These are phyloP conservation scores for Baronia brevicornis DNA, from an alignment of 2,888 invertebrate species.

Conservation along the genomic window DNA sequence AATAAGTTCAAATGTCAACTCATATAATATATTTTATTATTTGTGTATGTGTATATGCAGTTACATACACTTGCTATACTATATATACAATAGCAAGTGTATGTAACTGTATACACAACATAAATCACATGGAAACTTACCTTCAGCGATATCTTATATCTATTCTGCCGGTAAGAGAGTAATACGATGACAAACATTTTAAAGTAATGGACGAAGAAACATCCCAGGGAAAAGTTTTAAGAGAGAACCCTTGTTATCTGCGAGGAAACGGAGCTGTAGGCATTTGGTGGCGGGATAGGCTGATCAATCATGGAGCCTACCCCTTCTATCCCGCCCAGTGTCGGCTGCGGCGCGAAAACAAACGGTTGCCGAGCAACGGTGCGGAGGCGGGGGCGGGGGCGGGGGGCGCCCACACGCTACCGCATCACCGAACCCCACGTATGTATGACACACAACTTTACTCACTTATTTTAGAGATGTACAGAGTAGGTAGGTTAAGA, in stretches of 20 bases:
- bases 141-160: too few relatives aligned
- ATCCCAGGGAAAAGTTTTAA: conserved; percentile 21
- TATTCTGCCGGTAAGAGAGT: too few relatives aligned
- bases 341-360: conserved; percentile 64
- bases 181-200: conserved; percentile 8
- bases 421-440: conserved; percentile 54
- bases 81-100: too few relatives aligned
- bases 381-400: conserved; percentile 36
- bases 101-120: too few relatives aligned
- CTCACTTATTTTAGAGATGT: conserved; percentile 24
- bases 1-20: too few relatives aligned
- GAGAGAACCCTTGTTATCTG: conserved; percentile 32
- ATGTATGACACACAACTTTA: conserved; percentile 45
- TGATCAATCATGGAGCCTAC: conserved; percentile 74
- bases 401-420: conserved; percentile 39
- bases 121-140: too few relatives aligned
- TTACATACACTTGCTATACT: too few relatives aligned
- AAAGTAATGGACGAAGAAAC: conserved; percentile 13
- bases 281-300: conserved; percentile 66
- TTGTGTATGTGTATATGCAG: too few relatives aligned
- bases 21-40: too few relatives aligned
- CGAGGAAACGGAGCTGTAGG: conserved; percentile 50
- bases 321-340: conserved; percentile 71
- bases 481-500: conserved; percentile 14
- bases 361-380: conserved; percentile 66